Percentiles rank a stretch among this genome's conserved stretches.
Conservation (phyloP, 2,797 vertebrate species). For the Melanogrammus aeglefinus region DNA sequence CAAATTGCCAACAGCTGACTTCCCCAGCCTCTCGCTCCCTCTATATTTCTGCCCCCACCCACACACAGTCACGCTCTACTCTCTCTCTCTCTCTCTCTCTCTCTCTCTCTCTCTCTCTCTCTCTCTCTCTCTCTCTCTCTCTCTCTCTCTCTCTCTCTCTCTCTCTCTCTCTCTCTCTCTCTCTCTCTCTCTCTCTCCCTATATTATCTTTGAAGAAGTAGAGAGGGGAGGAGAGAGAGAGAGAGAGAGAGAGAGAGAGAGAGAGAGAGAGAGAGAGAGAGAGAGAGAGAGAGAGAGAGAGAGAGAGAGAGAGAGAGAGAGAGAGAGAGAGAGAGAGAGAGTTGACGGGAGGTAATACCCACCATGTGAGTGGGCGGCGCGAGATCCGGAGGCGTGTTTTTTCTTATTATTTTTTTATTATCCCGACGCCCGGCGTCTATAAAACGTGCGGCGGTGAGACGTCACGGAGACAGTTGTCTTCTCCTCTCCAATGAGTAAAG, state of each 20-base stretch:
- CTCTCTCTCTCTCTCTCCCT: conserved; percentile 23
- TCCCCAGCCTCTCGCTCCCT: neutral
- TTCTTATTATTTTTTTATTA: conserved; percentile 75
- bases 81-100: conserved; percentile 26
- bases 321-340: conserved; percentile 30
- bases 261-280: neutral
- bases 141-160: conserved; percentile 31
- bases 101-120: conserved; percentile 21
- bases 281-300: conserved; percentile 28
- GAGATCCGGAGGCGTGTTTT: conserved; percentile 85
- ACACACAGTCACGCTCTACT: neutral
- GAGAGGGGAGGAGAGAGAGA: too few species aligned
- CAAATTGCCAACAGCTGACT: neutral
- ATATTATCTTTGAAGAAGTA: conserved; percentile 21
- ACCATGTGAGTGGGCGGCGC: conserved; percentile 93
- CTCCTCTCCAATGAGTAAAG: conserved; percentile 60
- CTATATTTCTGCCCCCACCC: neutral
- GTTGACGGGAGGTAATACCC: conserved; percentile 87
- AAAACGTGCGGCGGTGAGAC: conserved; percentile 82
- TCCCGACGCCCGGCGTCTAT: conserved; percentile 89
- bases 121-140: conserved; percentile 32
- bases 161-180: conserved; percentile 24
- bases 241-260: conserved; percentile 42
- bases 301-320: conserved; percentile 43
- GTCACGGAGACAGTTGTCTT: conserved; percentile 42